phyloP scores from a whole-genome alignment of 2,113 vertebrate genomes.

The Pholis gunnellus region DNA sequence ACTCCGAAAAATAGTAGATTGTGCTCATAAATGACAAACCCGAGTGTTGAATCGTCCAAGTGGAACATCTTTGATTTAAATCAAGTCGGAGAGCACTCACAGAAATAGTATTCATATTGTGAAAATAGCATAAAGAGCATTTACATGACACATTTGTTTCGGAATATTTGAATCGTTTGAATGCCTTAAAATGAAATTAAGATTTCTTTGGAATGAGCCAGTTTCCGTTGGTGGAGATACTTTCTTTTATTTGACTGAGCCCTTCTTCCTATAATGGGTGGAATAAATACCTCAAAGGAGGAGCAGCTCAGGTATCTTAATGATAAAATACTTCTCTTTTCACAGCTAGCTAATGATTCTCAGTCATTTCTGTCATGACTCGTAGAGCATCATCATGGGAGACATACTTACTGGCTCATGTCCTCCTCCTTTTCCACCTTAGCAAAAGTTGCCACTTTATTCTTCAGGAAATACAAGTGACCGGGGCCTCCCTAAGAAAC shows the following conservation, averaged over 20 bases:
- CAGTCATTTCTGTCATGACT: background rate
- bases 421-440: slow-evolving; percentile 99
- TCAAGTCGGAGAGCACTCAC: background rate
- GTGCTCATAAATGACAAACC: slow-evolving; percentile 14
- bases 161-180: slow-evolving; percentile 11
- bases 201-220: background rate
- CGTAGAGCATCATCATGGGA: background rate
- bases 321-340: background rate
- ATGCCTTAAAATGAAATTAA: background rate
- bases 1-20: background rate
- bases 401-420: slow-evolving; percentile 95
- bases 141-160: background rate
- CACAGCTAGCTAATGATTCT: background rate
- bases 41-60: background rate
- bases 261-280: background rate
- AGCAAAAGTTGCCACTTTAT: slow-evolving; percentile 98
- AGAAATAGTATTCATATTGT: slow-evolving; percentile 3
- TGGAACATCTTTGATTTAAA: slow-evolving; percentile 22
- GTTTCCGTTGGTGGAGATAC: background rate
- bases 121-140: slow-evolving; percentile 19
- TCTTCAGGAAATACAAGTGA: slow-evolving; percentile 96
- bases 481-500: slow-evolving; percentile 91
- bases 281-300: background rate
- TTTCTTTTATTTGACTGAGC: background rate
- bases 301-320: background rate